These are phyloP conservation scores for Eclectus roratus DNA, from an alignment of 2,113 vertebrate species.

Conservation along the genomic window DNA sequence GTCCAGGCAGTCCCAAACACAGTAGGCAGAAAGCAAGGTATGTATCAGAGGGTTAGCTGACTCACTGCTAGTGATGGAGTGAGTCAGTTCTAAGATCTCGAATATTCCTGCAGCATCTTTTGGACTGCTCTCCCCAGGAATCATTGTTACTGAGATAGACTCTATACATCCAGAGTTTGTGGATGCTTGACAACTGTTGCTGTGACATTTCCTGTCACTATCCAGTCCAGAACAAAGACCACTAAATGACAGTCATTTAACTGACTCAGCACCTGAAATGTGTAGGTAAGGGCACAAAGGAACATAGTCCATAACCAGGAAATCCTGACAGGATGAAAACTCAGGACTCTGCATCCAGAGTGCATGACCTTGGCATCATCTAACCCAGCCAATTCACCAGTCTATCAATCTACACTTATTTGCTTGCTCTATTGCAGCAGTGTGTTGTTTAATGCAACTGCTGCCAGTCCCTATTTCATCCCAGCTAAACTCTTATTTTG, in stretches of 20 bases:
- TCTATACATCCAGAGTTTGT: background rate
- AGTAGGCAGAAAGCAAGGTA: background rate
- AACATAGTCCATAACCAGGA: background rate
- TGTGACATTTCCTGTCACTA: background rate
- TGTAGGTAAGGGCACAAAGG: background rate
- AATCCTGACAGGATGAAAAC: background rate
- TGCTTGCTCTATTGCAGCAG: background rate
- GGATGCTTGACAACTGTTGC: background rate
- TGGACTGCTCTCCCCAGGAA: background rate
- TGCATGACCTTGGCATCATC: background rate
- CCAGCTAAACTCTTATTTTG: background rate
- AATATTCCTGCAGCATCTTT: background rate
- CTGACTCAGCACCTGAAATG: background rate
- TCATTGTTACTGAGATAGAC: fast-evolving
- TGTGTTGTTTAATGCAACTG: background rate
- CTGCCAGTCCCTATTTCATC: background rate
- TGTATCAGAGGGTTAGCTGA: fast-evolving
- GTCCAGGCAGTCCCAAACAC: background rate
- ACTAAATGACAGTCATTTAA: background rate
- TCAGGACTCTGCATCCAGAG: background rate
- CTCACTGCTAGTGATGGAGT: background rate
- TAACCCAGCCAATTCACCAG: background rate
- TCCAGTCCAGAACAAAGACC: background rate
- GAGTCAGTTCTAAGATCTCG: background rate
- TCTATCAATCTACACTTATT: background rate